These are phyloP conservation scores for Acanthosoma haemorrhoidale DNA, from an alignment of 2,888 invertebrate genomes.

Conservation along the genomic window DNA sequence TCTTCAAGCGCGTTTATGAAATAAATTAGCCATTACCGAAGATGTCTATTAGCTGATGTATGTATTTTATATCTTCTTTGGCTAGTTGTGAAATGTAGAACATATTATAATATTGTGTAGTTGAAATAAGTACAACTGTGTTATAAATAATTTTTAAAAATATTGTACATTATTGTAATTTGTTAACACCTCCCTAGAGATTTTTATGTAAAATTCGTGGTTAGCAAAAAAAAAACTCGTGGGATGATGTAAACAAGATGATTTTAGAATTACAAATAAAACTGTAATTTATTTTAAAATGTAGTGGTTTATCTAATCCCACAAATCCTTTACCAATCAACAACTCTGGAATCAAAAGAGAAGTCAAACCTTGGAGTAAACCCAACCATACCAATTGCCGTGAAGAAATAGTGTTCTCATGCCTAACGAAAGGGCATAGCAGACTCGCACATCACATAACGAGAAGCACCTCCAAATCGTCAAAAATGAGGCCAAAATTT, in stretches of 20 bases:
- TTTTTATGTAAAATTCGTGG: background rate
- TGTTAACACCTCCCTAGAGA: constrained; percentile 23
- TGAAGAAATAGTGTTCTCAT: too few species aligned
- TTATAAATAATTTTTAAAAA: background rate
- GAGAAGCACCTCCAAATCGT: too few species aligned
- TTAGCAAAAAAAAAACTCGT: constrained; percentile 8
- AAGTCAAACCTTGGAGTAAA: background rate
- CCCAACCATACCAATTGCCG: too few species aligned
- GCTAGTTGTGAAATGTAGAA: background rate
- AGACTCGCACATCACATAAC: too few species aligned
- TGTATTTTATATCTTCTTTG: background rate
- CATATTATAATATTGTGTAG: background rate
- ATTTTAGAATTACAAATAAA: background rate
- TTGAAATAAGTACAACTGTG: background rate
- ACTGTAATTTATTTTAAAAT: background rate
- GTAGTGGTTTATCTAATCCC: background rate
- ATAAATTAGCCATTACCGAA: background rate
- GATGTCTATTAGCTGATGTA: background rate
- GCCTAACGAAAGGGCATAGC: too few species aligned
- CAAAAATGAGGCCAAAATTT: too few species aligned
- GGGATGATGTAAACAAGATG: constrained; percentile 20
- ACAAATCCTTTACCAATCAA: background rate
- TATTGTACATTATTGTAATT: background rate
- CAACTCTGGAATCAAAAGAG: too few species aligned
- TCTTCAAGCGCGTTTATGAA: background rate